A percentile compares a stretch with the other conserved stretches of the same genome.
Conservation (phyloP, 1,140 invertebrate species). For the Tachypleus tridentatus region DNA sequence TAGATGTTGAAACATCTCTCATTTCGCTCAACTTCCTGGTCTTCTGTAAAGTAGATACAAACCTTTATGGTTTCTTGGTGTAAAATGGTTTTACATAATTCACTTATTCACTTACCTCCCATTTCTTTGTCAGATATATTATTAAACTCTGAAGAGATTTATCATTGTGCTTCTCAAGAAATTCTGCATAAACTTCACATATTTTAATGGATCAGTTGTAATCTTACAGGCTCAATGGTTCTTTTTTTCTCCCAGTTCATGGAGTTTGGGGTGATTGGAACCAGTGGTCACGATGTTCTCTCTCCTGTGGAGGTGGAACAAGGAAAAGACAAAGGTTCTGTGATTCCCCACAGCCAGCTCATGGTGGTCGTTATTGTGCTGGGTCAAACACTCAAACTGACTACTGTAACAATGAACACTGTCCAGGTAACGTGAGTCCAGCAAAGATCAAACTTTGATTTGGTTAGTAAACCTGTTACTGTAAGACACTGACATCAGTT, state of each 20-base stretch:
- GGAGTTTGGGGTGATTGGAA: slow-evolving; percentile 37
- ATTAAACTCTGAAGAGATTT: background rate
- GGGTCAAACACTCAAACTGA: slow-evolving; percentile 45
- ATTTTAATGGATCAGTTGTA: background rate
- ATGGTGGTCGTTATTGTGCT: slow-evolving; percentile 32
- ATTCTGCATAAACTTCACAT: background rate
- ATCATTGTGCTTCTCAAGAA: background rate
- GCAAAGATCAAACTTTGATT: too few relatives aligned
- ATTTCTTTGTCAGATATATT: background rate
- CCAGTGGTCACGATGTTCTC: slow-evolving; percentile 34
- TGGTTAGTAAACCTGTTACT: too few relatives aligned
- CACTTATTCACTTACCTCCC: too few relatives aligned
- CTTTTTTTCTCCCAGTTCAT: slow-evolving; percentile 27
- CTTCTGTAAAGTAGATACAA: too few relatives aligned
- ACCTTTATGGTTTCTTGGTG: too few relatives aligned
- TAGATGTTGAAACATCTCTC: too few relatives aligned
- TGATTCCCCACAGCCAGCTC: slow-evolving; percentile 32
- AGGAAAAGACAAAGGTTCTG: slow-evolving; percentile 31
- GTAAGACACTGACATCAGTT: too few relatives aligned
- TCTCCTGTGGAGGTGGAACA: slow-evolving; percentile 50
- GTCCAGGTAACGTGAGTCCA: slow-evolving; percentile 8
- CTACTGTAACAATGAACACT: slow-evolving; percentile 25
- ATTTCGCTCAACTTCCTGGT: too few relatives aligned
- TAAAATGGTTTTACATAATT: background rate
- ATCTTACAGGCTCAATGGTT: background rate